Evolutionary conservation across 2,888 invertebrate species (phyloP), one percentile per base, ranked within the genome.

Genomic region (Eueremaeus valkanovi): DNA sequence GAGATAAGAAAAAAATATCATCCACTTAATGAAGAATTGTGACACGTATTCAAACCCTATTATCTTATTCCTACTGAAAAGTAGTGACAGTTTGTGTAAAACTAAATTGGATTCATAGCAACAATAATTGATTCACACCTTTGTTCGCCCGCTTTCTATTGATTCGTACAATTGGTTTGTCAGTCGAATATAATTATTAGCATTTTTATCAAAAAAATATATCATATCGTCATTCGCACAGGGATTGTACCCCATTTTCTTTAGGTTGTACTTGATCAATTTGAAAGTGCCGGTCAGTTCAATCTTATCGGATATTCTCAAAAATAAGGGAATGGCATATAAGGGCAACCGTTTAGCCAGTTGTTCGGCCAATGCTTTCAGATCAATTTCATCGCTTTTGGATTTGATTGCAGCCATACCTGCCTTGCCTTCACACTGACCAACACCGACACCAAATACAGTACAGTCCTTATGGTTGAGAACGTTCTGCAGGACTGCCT

Each of bases 381-480:
- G 72, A 77, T 83, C 79, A 6, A 80, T 80, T 16, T 40, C 73
- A 13, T 36, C 27, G 18, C 80, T 79, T 33, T 81, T 78, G 27
- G 82, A 80, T 2, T 84, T 84, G 61, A 87, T 83, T 21, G 86
- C 85, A 6, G 84, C 85, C 87, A 87, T 87, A 29, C 87, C 87
- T 27, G 86, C 86, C 73, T 84, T 80, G 21, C 87, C 87, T 79
- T 87, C 87, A 31, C 73, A 49, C 27, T 70, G 27, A 77, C 85
- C 85, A 3, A 94, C 90, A 86, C 92, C 90, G 6, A 98, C 96
- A 16, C 99, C 99, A 82, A 94, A 98, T 6, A 95, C 95, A 21
- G 93, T 90, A 33, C 91, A 92, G 84, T 97, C 96, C 81, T 90
- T 89, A 81, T 94, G 91, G 78, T 89, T 88, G 9, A 91, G 87